Conservation (phyloP, 2,888 invertebrate species). For the Rhaphigaster nebulosa region DNA sequence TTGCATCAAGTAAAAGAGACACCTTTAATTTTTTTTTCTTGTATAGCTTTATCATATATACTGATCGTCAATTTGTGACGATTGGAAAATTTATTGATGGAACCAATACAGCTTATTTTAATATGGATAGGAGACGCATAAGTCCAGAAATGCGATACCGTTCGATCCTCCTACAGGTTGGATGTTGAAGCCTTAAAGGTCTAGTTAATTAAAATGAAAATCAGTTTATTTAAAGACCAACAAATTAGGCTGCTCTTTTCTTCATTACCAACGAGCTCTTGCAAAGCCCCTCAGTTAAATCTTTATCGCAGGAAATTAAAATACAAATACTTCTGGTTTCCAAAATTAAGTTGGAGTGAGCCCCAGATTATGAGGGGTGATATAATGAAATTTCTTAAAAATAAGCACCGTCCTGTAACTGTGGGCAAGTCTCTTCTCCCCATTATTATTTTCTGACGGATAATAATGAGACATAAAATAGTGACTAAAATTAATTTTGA, state of each 20-base stretch:
- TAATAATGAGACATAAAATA: too few relatives aligned
- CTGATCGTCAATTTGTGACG: too few relatives aligned
- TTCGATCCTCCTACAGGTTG: too few relatives aligned
- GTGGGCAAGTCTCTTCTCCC: background rate
- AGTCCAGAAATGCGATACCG: too few relatives aligned
- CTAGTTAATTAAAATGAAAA: conserved; percentile 46
- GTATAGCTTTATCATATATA: too few relatives aligned
- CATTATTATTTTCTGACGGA: background rate
- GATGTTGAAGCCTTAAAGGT: background rate
- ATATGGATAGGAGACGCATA: too few relatives aligned
- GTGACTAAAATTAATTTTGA: background rate
- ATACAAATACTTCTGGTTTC: conserved; percentile 10
- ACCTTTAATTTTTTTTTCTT: too few relatives aligned
- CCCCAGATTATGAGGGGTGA: background rate
- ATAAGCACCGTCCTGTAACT: background rate
- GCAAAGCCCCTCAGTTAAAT: background rate
- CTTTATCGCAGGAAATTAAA: conserved; percentile 34
- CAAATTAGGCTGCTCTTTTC: conserved; percentile 37
- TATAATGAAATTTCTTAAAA: conserved; percentile 27
- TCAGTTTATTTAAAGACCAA: conserved; percentile 39
- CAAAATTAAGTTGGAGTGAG: background rate
- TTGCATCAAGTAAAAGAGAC: too few relatives aligned
- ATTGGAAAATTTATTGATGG: too few relatives aligned
- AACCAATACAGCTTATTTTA: too few relatives aligned
- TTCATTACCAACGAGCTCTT: background rate